These are phyloP conservation scores for Drosophila kuntzei DNA, from an alignment of 2,888 invertebrate species.

Conservation along the genomic window DNA sequence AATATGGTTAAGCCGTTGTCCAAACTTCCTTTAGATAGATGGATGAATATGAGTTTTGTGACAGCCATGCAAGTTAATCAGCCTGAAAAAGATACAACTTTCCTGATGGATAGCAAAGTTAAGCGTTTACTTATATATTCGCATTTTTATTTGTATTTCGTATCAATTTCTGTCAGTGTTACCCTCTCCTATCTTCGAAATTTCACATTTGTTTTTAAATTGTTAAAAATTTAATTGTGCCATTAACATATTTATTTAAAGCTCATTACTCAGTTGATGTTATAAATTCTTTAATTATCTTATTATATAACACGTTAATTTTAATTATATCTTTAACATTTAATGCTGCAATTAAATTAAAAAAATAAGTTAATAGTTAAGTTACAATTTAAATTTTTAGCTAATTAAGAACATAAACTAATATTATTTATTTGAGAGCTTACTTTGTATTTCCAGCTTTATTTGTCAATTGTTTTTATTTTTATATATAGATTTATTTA, in stretches of 20 bases:
- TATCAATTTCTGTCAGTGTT: neutral
- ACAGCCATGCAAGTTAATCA: slow-evolving; percentile 54
- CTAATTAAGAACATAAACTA: too few relatives aligned
- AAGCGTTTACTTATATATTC: slow-evolving; percentile 22
- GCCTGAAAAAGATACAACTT: slow-evolving; percentile 49
- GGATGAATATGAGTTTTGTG: slow-evolving; percentile 62
- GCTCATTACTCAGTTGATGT: neutral
- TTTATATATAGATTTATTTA: neutral
- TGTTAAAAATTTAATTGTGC: too few relatives aligned
- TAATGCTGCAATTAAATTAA: neutral
- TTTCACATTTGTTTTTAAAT: too few relatives aligned
- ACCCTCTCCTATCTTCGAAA: neutral
- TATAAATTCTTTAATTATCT: neutral
- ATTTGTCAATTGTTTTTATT: neutral
- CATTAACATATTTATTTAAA: too few relatives aligned
- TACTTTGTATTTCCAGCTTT: too few relatives aligned
- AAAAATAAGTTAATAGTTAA: neutral
- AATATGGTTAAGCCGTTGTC: slow-evolving; percentile 52
- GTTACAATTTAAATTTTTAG: neutral
- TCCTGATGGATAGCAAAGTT: slow-evolving; percentile 45
- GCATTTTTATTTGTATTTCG: slow-evolving; percentile 3
- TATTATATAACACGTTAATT: neutral
- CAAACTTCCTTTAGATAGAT: slow-evolving; percentile 51
- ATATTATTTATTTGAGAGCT: too few relatives aligned
- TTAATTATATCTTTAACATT: neutral